Evolutionary conservation across 2,888 invertebrate genomes (phyloP).

Genomic region (Buathra laborator): DNA sequence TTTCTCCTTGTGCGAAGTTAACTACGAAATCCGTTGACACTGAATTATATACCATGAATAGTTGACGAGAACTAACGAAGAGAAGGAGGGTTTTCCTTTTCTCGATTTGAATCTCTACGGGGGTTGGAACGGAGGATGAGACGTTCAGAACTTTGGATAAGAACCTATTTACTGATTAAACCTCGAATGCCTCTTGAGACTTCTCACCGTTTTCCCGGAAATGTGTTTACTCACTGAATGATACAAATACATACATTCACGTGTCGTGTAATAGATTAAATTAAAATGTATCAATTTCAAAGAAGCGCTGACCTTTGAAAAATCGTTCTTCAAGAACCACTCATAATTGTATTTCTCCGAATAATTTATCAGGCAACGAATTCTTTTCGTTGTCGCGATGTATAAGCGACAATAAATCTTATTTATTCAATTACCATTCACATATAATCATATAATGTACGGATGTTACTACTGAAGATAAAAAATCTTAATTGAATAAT

Average conservation of each 20-base stretch:
- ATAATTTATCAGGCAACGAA: no score
- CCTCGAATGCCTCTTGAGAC: constrained; percentile 6
- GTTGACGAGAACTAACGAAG: constrained; percentile 45
- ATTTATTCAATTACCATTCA: no score
- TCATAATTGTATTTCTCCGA: no score
- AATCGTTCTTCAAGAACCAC: neutral
- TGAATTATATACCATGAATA: constrained; percentile 60
- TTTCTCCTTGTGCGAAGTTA: constrained; percentile 23
- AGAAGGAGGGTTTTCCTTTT: constrained; percentile 6
- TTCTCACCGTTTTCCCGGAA: neutral
- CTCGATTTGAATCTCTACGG: constrained; percentile 10
- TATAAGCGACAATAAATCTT: no score
- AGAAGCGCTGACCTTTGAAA: neutral
- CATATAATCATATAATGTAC: no score
- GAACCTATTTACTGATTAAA: constrained; percentile 39
- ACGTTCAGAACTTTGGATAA: constrained; percentile 28
- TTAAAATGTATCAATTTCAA: neutral
- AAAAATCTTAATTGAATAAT: neutral
- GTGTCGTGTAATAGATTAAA: neutral
- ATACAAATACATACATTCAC: neutral
- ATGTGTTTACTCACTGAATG: neutral
- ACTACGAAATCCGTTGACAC: constrained; percentile 59
- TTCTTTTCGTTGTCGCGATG: no score
- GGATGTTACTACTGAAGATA: neutral
- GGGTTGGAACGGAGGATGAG: neutral